These are phyloP conservation scores for Trichonephila clavata DNA, from an alignment of 1,140 invertebrate species.

Conservation along the genomic window DNA sequence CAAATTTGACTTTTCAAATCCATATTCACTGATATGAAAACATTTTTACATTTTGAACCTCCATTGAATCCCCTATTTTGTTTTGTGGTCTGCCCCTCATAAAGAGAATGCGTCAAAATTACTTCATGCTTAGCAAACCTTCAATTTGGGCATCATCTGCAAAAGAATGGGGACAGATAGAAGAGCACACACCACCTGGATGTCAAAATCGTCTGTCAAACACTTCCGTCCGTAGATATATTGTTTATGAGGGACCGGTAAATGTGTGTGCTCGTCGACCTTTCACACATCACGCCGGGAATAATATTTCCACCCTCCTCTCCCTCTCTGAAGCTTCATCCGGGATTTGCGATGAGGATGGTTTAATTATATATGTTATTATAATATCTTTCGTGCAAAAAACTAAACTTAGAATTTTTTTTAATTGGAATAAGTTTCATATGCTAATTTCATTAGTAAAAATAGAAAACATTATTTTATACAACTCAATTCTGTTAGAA, in stretches of 20 bases:
- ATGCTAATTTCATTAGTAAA: too few species aligned
- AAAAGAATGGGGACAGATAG: slow-evolving; percentile 53
- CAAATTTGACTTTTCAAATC: too few species aligned
- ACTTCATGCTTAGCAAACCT: slow-evolving; percentile 18
- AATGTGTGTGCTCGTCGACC: slow-evolving; percentile 40
- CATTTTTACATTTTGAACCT: too few species aligned
- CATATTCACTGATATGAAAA: too few species aligned
- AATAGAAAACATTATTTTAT: too few species aligned
- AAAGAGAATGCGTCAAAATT: slow-evolving; percentile 24
- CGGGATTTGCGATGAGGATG: too few species aligned
- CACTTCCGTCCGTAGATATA: slow-evolving; percentile 48
- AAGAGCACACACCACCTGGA: slow-evolving; percentile 52
- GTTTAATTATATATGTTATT: too few species aligned
- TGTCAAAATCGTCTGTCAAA: slow-evolving; percentile 47
- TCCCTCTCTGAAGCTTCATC: background rate
- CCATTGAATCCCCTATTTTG: too few species aligned
- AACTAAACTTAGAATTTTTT: too few species aligned
- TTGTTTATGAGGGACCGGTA: slow-evolving; percentile 54
- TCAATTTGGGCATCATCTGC: slow-evolving; percentile 58
- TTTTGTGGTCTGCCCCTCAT: background rate
- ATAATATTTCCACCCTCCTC: background rate
- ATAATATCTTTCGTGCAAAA: too few species aligned
- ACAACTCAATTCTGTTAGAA: too few species aligned
- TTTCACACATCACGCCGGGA: background rate
- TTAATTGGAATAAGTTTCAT: too few species aligned